Percentiles rank a stretch among this genome's conserved stretches.
phyloP scores from a whole-genome alignment of 2,113 vertebrate species.

The Dryoscopus gambensis region DNA sequence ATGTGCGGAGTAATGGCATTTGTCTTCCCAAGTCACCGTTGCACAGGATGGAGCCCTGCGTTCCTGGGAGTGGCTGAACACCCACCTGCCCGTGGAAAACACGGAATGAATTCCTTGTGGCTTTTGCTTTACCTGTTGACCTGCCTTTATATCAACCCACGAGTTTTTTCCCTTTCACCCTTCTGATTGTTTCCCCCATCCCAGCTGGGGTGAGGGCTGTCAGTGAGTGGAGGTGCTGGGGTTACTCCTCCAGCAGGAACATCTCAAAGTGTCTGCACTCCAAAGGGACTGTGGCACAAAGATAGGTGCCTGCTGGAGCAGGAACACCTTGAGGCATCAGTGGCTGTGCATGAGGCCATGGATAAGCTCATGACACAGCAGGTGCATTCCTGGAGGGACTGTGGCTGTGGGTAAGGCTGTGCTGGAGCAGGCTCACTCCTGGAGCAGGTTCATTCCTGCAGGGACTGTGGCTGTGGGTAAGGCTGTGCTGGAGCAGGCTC shows the following conservation, averaged over 20 bases:
- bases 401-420: too few relatives aligned
- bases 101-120: neutral
- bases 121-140: neutral
- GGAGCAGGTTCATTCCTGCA: neutral
- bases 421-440: neutral
- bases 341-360: neutral
- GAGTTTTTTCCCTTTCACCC: neutral
- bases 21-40: neutral
- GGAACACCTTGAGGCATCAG: neutral
- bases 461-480: too few relatives aligned
- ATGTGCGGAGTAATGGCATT: neutral
- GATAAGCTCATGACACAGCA: neutral
- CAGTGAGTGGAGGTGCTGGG: neutral
- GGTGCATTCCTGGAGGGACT: neutral
- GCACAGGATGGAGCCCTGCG: neutral
- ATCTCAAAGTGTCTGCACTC: neutral
- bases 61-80: neutral
- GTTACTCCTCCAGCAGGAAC: neutral
- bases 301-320: neutral
- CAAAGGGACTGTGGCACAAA: neutral
- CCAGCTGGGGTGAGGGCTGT: neutral
- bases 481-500: too few relatives aligned
- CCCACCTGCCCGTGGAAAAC: neutral
- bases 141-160: neutral
- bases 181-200: neutral